These are phyloP conservation scores for Liodrosophila aerea DNA, from an alignment of 2,888 invertebrate species.

Conservation along the genomic window DNA sequence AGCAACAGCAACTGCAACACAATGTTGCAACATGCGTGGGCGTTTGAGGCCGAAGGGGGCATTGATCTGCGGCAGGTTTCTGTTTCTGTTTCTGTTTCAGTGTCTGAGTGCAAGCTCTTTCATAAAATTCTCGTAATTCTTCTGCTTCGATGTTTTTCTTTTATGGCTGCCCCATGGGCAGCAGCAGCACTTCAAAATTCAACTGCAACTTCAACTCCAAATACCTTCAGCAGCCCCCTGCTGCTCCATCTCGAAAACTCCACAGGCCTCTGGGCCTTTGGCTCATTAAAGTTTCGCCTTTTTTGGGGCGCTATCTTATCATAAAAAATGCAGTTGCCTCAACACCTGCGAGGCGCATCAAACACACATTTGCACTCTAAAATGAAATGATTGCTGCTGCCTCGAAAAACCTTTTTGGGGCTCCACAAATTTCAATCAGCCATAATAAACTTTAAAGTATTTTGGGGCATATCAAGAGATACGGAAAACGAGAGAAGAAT, in stretches of 20 bases:
- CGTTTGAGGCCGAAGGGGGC: slow-evolving; percentile 1
- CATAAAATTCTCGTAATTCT: slow-evolving; percentile 45
- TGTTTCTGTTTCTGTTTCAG: slow-evolving; percentile 10
- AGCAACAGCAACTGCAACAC: slow-evolving; percentile 23
- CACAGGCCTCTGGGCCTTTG: slow-evolving; percentile 39
- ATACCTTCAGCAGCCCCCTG: slow-evolving; percentile 14
- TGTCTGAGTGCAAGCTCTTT: too few species aligned
- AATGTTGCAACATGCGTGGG: slow-evolving; percentile 46
- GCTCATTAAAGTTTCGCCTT: slow-evolving; percentile 67
- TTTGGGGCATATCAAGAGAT: slow-evolving; percentile 27
- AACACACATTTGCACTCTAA: slow-evolving; percentile 72
- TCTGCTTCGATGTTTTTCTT: slow-evolving; percentile 50
- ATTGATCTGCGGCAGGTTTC: slow-evolving; percentile 15
- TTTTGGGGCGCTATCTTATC: slow-evolving; percentile 71
- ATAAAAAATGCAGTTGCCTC: slow-evolving; percentile 73
- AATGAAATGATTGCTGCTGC: slow-evolving; percentile 22
- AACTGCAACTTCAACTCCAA: slow-evolving; percentile 8
- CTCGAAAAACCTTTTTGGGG: slow-evolving; percentile 25
- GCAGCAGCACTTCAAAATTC: not conserved
- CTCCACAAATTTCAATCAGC: slow-evolving; percentile 71
- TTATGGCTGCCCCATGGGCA: slow-evolving; percentile 50
- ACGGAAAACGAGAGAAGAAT: slow-evolving; percentile 10
- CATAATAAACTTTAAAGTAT: slow-evolving; percentile 68
- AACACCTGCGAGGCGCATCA: slow-evolving; percentile 67
- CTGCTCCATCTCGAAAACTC: slow-evolving; percentile 12